A percentile compares a stretch with the other conserved stretches of the same genome.
Evolutionary conservation across 2,888 invertebrate genomes (phyloP).

Genomic region (Leptinotarsa haldemani): DNA sequence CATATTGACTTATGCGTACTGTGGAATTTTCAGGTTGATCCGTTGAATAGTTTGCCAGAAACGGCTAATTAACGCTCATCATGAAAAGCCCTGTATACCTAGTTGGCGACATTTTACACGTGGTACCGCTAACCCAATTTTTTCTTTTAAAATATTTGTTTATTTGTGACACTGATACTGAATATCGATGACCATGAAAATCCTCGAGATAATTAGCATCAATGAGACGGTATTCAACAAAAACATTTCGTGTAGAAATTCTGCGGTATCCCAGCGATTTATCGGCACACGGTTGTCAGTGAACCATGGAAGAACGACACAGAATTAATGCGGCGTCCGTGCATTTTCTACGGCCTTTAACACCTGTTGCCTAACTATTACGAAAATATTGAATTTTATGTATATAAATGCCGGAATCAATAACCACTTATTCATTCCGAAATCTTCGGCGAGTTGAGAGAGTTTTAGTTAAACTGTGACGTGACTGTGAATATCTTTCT

Average conservation of each 20-base stretch:
- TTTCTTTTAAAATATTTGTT: no score
- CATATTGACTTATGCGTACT: no score
- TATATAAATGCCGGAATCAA: conserved; percentile 28
- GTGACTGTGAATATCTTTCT: no score
- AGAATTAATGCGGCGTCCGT: conserved; percentile 30
- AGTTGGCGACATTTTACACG: not conserved
- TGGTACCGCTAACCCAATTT: no score
- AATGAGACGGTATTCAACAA: conserved; percentile 9
- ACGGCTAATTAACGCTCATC: no score
- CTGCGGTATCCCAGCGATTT: conserved; percentile 33
- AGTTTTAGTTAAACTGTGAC: not conserved
- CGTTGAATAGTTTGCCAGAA: no score
- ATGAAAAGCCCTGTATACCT: no score
- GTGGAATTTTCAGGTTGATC: no score
- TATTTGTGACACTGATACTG: not conserved
- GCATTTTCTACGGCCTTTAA: conserved; percentile 37
- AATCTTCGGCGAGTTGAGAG: not conserved
- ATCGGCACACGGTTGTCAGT: conserved; percentile 41
- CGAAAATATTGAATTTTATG: conserved; percentile 18
- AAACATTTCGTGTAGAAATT: conserved; percentile 28
- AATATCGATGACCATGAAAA: conserved; percentile 12
- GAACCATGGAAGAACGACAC: conserved; percentile 41
- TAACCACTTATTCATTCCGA: conserved; percentile 17
- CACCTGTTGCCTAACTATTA: conserved; percentile 22
- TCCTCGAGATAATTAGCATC: not conserved